Evolutionary conservation across 2,888 invertebrate species (phyloP).

Genomic region (Yponomeuta sedellus): DNA sequence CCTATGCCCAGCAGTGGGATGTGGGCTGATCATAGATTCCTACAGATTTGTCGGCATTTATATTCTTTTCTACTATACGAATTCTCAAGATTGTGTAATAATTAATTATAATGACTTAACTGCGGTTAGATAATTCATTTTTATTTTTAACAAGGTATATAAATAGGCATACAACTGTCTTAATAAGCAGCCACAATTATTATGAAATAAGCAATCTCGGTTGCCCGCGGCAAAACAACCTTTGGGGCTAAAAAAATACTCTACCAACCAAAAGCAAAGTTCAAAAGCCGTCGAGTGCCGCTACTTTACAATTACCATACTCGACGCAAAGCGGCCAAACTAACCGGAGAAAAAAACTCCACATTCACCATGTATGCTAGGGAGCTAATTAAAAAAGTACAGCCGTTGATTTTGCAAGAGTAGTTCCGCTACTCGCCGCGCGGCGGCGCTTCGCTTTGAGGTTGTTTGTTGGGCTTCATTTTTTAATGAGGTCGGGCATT

Average conservation of each 20-base stretch:
- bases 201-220: not conserved
- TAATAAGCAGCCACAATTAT: too few species aligned
- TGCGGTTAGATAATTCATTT: too few species aligned
- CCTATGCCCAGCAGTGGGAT: too few species aligned
- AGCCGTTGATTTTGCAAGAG: conserved; percentile 67
- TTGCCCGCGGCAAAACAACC: not conserved
- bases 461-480: conserved; percentile 51
- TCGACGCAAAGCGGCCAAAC: conserved; percentile 70
- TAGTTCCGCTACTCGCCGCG: conserved; percentile 71
- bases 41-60: too few species aligned
- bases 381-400: conserved; percentile 74
- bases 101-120: too few species aligned
- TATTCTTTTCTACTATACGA: too few species aligned
- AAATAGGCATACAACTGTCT: too few species aligned
- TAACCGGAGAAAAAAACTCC: conserved; percentile 65
- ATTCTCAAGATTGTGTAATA: too few species aligned
- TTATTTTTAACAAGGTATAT: too few species aligned
- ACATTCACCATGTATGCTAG: conserved; percentile 68
- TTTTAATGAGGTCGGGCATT: conserved; percentile 69
- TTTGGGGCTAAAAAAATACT: not conserved
- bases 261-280: conserved; percentile 27
- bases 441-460: conserved; percentile 69
- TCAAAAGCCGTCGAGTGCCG: conserved; percentile 48
- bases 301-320: conserved; percentile 71
- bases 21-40: too few species aligned